Evolutionary conservation across 2,888 invertebrate species (phyloP).

Genomic region (Netelia melanura): DNA sequence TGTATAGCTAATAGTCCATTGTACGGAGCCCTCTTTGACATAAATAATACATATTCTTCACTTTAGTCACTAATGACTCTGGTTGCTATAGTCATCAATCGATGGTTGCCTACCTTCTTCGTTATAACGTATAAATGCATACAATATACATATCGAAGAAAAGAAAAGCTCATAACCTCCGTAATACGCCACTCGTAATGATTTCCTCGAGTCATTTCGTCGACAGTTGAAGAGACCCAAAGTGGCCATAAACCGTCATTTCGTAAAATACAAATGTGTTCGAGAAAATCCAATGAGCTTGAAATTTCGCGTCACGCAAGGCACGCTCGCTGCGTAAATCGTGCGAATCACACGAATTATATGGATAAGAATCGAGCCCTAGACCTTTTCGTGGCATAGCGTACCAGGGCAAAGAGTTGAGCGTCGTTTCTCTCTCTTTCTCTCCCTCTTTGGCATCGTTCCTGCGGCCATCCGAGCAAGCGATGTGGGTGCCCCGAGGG

Average conservation of each 20-base stretch:
- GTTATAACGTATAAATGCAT: background rate
- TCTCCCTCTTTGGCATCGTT: constrained; percentile 4
- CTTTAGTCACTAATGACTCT: constrained; percentile 32
- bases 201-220: constrained; percentile 20
- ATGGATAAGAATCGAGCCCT: constrained; percentile 29
- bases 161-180: background rate
- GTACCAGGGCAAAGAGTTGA: constrained; percentile 27
- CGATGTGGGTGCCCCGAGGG: constrained; percentile 65
- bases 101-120: background rate
- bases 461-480: constrained; percentile 39
- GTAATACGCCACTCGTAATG: constrained; percentile 18
- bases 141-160: background rate
- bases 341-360: constrained; percentile 48
- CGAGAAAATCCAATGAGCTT: constrained; percentile 19
- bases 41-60: background rate
- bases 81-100: constrained; percentile 18
- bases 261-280: constrained; percentile 30
- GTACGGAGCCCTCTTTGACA: too few relatives aligned
- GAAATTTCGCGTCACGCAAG: constrained; percentile 51
- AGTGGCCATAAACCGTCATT: background rate
- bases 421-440: constrained; percentile 9
- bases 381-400: background rate
- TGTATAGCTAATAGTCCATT: too few relatives aligned
- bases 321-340: constrained; percentile 7
- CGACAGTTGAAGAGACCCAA: background rate